Conservation (phyloP, 2,888 invertebrate genomes). For the Coecobrya sp. region DNA sequence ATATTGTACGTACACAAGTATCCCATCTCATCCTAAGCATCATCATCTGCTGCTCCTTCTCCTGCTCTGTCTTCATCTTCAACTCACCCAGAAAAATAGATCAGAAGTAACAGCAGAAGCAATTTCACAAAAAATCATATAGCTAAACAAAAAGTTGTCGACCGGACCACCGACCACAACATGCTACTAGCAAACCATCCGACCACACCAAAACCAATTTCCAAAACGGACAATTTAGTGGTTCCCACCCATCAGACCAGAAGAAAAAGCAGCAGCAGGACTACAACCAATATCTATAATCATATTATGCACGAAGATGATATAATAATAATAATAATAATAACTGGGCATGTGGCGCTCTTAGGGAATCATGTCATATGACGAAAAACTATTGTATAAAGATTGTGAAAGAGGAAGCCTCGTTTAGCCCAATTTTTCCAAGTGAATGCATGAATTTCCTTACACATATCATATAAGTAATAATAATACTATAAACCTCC, state of each 20-base stretch:
- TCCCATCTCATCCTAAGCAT: not conserved
- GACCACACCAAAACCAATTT: conserved; percentile 42
- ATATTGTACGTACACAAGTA: too few relatives aligned
- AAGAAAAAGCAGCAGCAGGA: not conserved
- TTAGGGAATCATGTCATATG: conserved; percentile 52
- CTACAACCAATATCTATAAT: not conserved
- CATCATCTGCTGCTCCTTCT: not conserved
- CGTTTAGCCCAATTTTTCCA: conserved; percentile 55
- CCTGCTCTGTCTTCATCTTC: not conserved
- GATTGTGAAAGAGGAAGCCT: conserved; percentile 16
- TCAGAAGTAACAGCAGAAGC: not conserved
- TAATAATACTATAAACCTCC: too few relatives aligned
- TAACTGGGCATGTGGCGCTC: not conserved
- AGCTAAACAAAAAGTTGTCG: conserved; percentile 31
- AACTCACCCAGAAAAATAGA: conserved; percentile 39
- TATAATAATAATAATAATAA: not conserved
- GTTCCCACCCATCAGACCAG: not conserved
- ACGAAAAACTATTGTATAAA: not conserved
- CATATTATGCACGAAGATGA: not conserved
- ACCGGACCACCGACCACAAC: conserved; percentile 5
- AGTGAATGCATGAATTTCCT: conserved; percentile 42
- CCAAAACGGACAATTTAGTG: conserved; percentile 38
- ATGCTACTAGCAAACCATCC: not conserved
- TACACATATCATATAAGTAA: not conserved
- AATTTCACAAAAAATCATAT: not conserved